Evolutionary conservation across 2,113 vertebrate species (phyloP).

Genomic region (Erpornis zantholeuca): DNA sequence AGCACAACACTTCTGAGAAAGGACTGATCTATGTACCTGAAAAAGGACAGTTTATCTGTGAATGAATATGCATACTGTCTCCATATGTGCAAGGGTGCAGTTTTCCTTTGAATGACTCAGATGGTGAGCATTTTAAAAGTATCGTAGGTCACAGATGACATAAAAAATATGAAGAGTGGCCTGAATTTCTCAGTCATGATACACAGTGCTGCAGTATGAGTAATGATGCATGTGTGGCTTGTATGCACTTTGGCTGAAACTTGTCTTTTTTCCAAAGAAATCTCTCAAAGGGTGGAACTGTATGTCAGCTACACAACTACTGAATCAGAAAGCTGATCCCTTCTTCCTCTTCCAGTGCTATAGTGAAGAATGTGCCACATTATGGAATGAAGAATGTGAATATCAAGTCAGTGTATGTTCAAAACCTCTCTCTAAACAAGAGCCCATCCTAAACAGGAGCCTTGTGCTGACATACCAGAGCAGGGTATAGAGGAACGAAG

Average conservation of each 20-base stretch:
- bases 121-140: neutral
- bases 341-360: neutral
- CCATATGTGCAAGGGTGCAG: neutral
- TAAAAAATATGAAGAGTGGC: neutral
- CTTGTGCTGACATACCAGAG: neutral
- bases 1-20: neutral
- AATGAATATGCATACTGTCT: neutral
- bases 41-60: neutral
- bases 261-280: neutral
- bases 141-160: neutral
- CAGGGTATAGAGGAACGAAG: neutral
- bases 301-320: neutral
- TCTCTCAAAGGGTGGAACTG: neutral
- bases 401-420: neutral
- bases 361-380: neutral
- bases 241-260: neutral
- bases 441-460: neutral
- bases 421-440: neutral
- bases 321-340: constrained; percentile 11
- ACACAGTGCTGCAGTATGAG: neutral
- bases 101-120: constrained; percentile 18
- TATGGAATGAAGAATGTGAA: neutral
- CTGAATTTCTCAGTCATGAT: neutral
- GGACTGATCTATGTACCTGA: neutral
- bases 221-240: neutral